These are phyloP conservation scores for Ceriagrion tenellum DNA, from an alignment of 2,888 invertebrate species.

Conservation along the genomic window DNA sequence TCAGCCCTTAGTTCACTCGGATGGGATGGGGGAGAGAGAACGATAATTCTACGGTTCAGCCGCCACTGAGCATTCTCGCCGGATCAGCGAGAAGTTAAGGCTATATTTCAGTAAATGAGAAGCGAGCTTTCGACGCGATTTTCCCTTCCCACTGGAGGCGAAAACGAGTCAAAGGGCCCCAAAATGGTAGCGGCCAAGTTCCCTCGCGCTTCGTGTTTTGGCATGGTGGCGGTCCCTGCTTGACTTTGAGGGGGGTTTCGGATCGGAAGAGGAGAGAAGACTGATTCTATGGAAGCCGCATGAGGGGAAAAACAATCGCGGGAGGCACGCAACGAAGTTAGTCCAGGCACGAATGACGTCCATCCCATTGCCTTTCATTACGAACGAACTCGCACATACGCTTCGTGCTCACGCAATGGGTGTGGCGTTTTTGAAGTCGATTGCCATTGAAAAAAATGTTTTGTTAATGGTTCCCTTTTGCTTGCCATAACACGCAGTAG, in stretches of 20 bases:
- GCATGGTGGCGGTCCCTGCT: background rate
- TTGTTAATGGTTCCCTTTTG: background rate
- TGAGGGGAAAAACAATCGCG: background rate
- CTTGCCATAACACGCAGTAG: background rate
- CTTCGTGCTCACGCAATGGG: constrained; percentile 42
- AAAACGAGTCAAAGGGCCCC: background rate
- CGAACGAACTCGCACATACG: background rate
- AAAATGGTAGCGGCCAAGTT: background rate
- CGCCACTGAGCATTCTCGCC: background rate
- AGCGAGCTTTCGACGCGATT: constrained; percentile 2
- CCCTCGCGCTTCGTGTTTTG: background rate
- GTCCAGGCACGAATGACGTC: background rate
- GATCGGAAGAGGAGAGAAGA: background rate
- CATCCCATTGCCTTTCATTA: background rate
- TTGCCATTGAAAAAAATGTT: background rate
- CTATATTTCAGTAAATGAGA: background rate
- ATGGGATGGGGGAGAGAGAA: too few species aligned
- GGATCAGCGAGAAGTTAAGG: background rate
- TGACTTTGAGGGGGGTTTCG: background rate
- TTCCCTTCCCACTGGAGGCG: background rate
- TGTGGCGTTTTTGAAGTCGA: constrained; percentile 18
- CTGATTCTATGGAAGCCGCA: background rate
- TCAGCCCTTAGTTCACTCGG: too few species aligned
- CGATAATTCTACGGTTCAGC: background rate
- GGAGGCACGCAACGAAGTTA: background rate